Evolutionary conservation across 2,797 vertebrate species (phyloP).

Genomic region (Hippocampus kuda): DNA sequence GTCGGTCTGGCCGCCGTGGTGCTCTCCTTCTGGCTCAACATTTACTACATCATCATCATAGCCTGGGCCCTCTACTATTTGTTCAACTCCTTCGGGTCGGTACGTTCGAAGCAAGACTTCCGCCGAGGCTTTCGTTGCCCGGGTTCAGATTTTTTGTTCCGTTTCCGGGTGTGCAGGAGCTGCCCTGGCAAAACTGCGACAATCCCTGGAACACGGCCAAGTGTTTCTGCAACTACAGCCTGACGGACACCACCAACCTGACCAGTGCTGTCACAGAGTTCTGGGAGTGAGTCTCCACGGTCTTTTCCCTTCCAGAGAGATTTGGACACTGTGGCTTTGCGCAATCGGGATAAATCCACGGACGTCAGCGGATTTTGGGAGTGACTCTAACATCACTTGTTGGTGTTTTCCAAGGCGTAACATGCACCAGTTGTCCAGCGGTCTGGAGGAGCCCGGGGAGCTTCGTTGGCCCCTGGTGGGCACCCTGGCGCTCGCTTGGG

Average conservation of each 20-base stretch:
- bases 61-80: constrained; percentile 90
- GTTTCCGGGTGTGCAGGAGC: constrained; percentile 56
- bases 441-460: constrained; percentile 77
- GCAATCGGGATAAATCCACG: too few relatives aligned
- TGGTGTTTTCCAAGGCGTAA: constrained; percentile 66
- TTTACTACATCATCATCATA: constrained; percentile 90
- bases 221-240: constrained; percentile 86
- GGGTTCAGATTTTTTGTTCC: background rate
- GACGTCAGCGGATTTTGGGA: too few relatives aligned
- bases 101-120: constrained; percentile 40
- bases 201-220: constrained; percentile 82
- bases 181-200: constrained; percentile 84
- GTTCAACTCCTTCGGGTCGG: constrained; percentile 80
- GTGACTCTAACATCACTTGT: background rate
- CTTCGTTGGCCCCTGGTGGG: constrained; percentile 83
- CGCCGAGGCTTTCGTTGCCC: background rate
- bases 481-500: constrained; percentile 78
- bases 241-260: constrained; percentile 81
- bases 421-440: constrained; percentile 80
- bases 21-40: constrained; percentile 88
- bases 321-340: too few relatives aligned
- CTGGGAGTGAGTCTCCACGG: constrained; percentile 77
- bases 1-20: constrained; percentile 82
- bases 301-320: background rate
- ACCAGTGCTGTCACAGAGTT: constrained; percentile 86